Evolutionary conservation across 2,888 invertebrate genomes (phyloP).

Genomic region (Drosophila quinaria): DNA sequence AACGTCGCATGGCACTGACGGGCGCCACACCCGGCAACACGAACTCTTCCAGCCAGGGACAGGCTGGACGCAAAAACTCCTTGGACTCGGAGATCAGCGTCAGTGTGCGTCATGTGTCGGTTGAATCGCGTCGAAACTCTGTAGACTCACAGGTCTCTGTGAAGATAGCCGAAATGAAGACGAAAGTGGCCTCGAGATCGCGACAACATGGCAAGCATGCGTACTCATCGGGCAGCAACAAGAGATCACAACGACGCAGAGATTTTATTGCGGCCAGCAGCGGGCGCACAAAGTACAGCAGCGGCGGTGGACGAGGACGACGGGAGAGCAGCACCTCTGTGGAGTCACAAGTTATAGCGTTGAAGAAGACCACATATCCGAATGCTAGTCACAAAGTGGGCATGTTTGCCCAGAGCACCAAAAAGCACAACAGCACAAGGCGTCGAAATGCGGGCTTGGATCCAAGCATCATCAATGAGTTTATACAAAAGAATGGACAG

Average conservation of each 20-base stretch:
- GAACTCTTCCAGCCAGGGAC: slow-evolving; percentile 87
- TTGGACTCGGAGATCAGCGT: slow-evolving; percentile 91
- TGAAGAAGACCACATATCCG: slow-evolving; percentile 85
- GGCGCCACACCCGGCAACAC: slow-evolving; percentile 83
- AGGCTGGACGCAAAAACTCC: slow-evolving; percentile 87
- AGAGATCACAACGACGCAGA: slow-evolving; percentile 79
- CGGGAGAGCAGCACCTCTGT: slow-evolving; percentile 92
- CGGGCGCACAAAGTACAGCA: slow-evolving; percentile 75
- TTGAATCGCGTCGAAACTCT: slow-evolving; percentile 94
- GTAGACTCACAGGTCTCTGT: slow-evolving; percentile 94
- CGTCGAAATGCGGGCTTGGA: slow-evolving; percentile 84
- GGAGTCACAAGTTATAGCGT: slow-evolving; percentile 90
- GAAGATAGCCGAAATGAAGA: slow-evolving; percentile 93
- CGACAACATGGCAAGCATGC: slow-evolving; percentile 82
- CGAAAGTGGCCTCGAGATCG: slow-evolving; percentile 88
- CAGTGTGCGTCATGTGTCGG: slow-evolving; percentile 92
- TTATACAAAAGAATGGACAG: slow-evolving; percentile 84
- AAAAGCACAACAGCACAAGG: slow-evolving; percentile 71
- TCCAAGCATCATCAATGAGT: slow-evolving; percentile 83
- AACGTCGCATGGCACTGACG: slow-evolving; percentile 93
- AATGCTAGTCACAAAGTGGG: slow-evolving; percentile 84
- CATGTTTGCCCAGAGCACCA: slow-evolving; percentile 83
- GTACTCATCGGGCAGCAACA: slow-evolving; percentile 64
- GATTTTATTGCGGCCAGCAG: slow-evolving; percentile 82
- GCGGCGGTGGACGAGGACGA: slow-evolving; percentile 57